Evolutionary conservation across 2,113 vertebrate species (phyloP), one percentile per base, ranked within the genome.

Genomic region (Sapayoa aenigma): DNA sequence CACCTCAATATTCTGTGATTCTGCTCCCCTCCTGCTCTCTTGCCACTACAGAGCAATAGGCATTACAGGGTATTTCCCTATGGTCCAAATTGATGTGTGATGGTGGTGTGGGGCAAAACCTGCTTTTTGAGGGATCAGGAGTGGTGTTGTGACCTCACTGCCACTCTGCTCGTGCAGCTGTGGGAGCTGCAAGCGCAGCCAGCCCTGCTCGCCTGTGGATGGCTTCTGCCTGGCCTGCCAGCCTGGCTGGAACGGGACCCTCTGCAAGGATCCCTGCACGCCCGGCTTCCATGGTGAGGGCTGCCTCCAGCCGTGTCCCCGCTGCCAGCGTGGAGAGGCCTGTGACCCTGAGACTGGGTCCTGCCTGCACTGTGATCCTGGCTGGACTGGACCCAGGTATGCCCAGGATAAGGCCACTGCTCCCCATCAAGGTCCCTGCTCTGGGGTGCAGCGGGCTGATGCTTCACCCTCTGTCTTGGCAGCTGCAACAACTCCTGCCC

Each of bases 191-290:
- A 97, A 96, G 85, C 97, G 73, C 82, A 95, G 94, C 28, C 94
- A 96, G 75, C 78, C 97, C 2, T 99, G 99, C 89, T 98, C 98
- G 1, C 77, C 96, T 2, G 91, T 97, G n/a, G 98, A 99, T 0
- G 99, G 99, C 5, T 94, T 84, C 81, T 99, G 99, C 79, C 88
- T 75, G 9, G 97, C 98, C 86, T 99, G 99, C 31, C 95, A 98
- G 55, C 97, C 98, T 0, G 99, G 99, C 69, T 99, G 99, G 99
- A 99, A 98, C 0, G 99, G 99, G 5, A 98, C 98, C 3, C 98
- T 59, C 22, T 99, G 99, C 69, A 95, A 98, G 80, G 97, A 94
- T 42, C 97, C 69, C 15, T 99, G 99, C 53, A 77, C 87, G 0
- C 41, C 94, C 0, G 99, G 99, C 58, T 98, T 96, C 84, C 96